Percentiles rank a stretch among this genome's conserved stretches.
phyloP scores from a whole-genome alignment of 2,113 vertebrate genomes.

The Pleuronectes platessa region DNA sequence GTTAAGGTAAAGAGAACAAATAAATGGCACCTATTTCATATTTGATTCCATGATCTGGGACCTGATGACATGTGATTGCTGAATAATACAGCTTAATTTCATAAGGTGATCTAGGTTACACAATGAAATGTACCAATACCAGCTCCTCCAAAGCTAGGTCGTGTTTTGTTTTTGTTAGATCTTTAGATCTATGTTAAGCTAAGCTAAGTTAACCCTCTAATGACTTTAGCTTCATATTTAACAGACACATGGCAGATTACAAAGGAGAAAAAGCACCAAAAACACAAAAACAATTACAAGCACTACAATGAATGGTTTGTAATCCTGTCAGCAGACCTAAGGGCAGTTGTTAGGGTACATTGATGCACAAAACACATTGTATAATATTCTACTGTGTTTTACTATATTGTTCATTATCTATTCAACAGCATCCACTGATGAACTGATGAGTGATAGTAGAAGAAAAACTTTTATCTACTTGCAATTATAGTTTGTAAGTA shows the following conservation, averaged over 20 bases:
- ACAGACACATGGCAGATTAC: not conserved
- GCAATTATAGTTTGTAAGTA: too few relatives aligned
- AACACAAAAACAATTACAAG: not conserved
- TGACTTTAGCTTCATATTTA: not conserved
- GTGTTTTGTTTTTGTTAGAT: not conserved
- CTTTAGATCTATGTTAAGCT: not conserved
- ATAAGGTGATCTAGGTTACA: not conserved
- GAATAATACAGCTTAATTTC: not conserved
- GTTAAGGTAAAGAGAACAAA: not conserved
- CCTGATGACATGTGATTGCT: not conserved
- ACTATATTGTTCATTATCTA: not conserved
- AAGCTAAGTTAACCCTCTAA: not conserved
- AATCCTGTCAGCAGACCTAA: not conserved
- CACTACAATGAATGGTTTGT: not conserved
- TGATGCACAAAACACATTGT: not conserved
- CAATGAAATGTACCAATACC: not conserved
- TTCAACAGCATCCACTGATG: not conserved
- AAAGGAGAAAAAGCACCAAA: not conserved
- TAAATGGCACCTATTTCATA: too few relatives aligned
- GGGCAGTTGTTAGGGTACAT: not conserved
- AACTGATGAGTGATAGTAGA: not conserved
- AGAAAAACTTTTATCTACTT: too few relatives aligned
- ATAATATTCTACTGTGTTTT: not conserved
- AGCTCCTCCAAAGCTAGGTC: not conserved
- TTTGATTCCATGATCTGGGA: not conserved